These are phyloP conservation scores for Tetragonula carbonaria DNA, from an alignment of 2,888 invertebrate species.

Conservation along the genomic window DNA sequence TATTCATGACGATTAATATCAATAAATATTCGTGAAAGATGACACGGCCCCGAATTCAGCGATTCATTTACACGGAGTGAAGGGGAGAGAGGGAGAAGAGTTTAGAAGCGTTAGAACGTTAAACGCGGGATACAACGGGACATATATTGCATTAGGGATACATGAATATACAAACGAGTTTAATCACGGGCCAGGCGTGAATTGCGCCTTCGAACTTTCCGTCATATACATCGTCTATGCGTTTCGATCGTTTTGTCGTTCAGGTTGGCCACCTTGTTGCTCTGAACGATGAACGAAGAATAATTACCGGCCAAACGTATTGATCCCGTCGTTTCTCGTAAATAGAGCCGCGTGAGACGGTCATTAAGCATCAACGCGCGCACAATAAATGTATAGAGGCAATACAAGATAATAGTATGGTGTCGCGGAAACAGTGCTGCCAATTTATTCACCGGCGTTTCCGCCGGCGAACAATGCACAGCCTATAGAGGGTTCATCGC, in stretches of 20 bases:
- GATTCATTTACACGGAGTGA: slow-evolving; percentile 1
- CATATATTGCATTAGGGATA: background rate
- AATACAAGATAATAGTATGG: slow-evolving; percentile 36
- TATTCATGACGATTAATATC: slow-evolving; percentile 15
- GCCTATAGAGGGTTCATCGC: slow-evolving; percentile 38
- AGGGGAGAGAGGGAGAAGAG: too few species aligned
- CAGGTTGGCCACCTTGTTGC: background rate
- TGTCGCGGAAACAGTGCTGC: slow-evolving; percentile 49
- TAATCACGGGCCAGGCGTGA: background rate
- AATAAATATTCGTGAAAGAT: slow-evolving; percentile 16
- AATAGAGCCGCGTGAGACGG: slow-evolving; percentile 26
- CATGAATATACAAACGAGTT: slow-evolving; percentile 1
- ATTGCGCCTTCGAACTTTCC: background rate
- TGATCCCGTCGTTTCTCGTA: slow-evolving; percentile 19
- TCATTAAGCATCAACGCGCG: slow-evolving; percentile 18
- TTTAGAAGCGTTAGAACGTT: slow-evolving; percentile 8
- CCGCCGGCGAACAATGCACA: slow-evolving; percentile 66
- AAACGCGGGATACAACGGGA: background rate
- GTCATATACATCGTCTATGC: background rate
- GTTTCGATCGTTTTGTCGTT: background rate
- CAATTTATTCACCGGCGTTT: slow-evolving; percentile 69
- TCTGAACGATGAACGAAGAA: background rate
- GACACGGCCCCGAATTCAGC: background rate
- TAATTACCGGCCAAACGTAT: background rate
- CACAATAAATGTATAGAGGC: slow-evolving; percentile 27